A percentile compares a stretch with the other conserved stretches of the same genome.
phyloP scores from a whole-genome alignment of 2,797 vertebrate species.

The Nyctibius grandis region DNA sequence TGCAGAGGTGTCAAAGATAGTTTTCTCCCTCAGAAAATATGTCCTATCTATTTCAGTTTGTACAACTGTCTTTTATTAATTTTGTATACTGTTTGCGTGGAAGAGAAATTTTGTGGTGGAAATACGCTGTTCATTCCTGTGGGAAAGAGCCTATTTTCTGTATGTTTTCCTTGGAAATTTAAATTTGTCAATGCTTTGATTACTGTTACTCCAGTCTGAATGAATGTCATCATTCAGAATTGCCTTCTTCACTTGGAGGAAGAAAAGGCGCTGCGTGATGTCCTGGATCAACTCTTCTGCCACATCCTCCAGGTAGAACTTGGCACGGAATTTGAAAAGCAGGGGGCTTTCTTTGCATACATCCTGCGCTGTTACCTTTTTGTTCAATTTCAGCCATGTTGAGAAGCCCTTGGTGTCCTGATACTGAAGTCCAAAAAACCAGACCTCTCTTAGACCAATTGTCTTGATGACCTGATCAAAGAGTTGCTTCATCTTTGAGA shows the following conservation, averaged over 20 bases:
- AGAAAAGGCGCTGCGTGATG: slow-evolving; percentile 96
- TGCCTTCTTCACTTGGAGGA: slow-evolving; percentile 97
- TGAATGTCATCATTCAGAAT: slow-evolving; percentile 98
- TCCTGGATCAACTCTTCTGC: slow-evolving; percentile 98
- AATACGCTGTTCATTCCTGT: background rate
- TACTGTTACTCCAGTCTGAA: slow-evolving; percentile 58
- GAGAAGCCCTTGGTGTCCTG: slow-evolving; percentile 98
- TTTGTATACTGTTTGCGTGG: background rate
- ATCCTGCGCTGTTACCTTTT: slow-evolving; percentile 98
- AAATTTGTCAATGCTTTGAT: background rate
- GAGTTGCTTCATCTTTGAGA: too few relatives aligned
- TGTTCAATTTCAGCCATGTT: slow-evolving; percentile 98
- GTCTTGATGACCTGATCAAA: slow-evolving; percentile 99
- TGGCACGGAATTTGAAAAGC: slow-evolving; percentile 96
- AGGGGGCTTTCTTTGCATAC: slow-evolving; percentile 94
- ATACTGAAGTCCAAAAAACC: slow-evolving; percentile 99
- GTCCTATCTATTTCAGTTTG: background rate
- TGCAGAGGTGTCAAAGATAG: background rate
- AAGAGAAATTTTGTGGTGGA: background rate
- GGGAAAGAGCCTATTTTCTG: background rate
- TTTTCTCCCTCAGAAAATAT: background rate
- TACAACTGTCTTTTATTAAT: slow-evolving; percentile 13
- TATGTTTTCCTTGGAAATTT: slow-evolving; percentile 22
- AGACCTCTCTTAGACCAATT: slow-evolving; percentile 94
- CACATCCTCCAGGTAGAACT: slow-evolving; percentile 97